Evolutionary conservation across 2,113 vertebrate genomes (phyloP).

Genomic region (Oplegnathus fasciatus): DNA sequence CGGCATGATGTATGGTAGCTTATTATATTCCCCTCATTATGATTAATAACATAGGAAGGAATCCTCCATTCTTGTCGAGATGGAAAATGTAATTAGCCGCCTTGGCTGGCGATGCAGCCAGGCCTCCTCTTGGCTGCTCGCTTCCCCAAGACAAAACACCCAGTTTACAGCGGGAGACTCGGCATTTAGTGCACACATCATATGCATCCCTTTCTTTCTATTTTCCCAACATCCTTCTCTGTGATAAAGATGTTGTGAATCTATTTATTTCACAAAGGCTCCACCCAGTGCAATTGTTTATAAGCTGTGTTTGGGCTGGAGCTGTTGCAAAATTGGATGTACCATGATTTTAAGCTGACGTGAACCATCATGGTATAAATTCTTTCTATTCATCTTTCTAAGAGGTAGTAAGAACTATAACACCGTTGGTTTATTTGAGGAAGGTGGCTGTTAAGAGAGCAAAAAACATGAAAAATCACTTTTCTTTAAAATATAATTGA

Average conservation of each 20-base stretch:
- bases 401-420: not conserved
- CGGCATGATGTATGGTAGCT: slow-evolving; percentile 81
- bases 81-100: slow-evolving; percentile 85
- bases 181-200: slow-evolving; percentile 21
- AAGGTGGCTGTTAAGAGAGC: no score
- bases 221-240: slow-evolving; percentile 1
- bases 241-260: not conserved
- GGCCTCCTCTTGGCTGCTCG: slow-evolving; percentile 64
- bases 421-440: not conserved
- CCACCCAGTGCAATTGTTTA: not conserved
- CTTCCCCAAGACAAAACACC: slow-evolving; percentile 70
- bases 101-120: slow-evolving; percentile 74
- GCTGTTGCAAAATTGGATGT: not conserved
- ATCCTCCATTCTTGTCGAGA: slow-evolving; percentile 82
- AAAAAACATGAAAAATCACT: not conserved
- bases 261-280: not conserved
- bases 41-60: slow-evolving; percentile 85
- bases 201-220: not conserved
- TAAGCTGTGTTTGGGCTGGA: not conserved
- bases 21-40: slow-evolving; percentile 86
- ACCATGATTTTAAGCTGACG: not conserved
- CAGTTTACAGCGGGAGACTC: slow-evolving; percentile 62
- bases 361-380: not conserved
- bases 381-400: not conserved
- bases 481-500: not conserved